Conservation (phyloP, 2,888 invertebrate species). For the Drosophila rellima region DNA sequence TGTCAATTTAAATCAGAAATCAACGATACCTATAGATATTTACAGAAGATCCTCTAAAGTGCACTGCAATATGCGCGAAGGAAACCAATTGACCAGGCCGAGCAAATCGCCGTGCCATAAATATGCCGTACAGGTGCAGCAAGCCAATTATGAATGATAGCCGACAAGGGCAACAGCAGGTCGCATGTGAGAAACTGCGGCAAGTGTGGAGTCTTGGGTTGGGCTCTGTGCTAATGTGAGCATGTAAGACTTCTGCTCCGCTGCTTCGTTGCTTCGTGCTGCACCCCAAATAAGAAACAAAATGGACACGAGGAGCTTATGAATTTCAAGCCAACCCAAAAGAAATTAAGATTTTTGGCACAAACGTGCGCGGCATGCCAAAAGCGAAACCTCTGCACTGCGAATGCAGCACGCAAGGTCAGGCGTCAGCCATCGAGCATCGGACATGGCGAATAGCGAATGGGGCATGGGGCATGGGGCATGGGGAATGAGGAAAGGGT, state of each 20-base stretch:
- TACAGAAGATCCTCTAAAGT: neutral
- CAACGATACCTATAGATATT: neutral
- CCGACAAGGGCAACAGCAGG: constrained; percentile 26
- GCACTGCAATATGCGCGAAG: constrained; percentile 14
- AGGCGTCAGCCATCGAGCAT: constrained; percentile 15
- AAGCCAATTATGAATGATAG: constrained; percentile 75
- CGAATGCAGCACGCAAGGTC: constrained; percentile 76
- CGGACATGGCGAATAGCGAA: neutral
- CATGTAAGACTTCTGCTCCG: constrained; percentile 18
- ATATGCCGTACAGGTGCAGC: constrained; percentile 71
- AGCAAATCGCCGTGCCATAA: constrained; percentile 53
- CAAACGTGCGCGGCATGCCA: constrained; percentile 69
- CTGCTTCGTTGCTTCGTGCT: constrained; percentile 31
- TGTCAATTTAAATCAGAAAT: neutral
- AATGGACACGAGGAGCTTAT: constrained; percentile 66
- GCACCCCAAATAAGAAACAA: constrained; percentile 61
- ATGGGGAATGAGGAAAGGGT: constrained; percentile 29
- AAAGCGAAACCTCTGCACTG: constrained; percentile 46
- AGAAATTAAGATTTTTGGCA: constrained; percentile 80
- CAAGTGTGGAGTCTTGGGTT: neutral
- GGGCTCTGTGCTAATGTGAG: constrained; percentile 10
- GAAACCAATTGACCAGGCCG: constrained; percentile 2
- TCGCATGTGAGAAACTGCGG: constrained; percentile 33
- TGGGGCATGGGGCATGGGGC: neutral
- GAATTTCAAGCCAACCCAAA: constrained; percentile 46